Percentiles rank a stretch among this genome's conserved stretches.
These are phyloP conservation scores for Anastatus disparis DNA, from an alignment of 1,140 invertebrate genomes.

Conservation along the genomic window DNA sequence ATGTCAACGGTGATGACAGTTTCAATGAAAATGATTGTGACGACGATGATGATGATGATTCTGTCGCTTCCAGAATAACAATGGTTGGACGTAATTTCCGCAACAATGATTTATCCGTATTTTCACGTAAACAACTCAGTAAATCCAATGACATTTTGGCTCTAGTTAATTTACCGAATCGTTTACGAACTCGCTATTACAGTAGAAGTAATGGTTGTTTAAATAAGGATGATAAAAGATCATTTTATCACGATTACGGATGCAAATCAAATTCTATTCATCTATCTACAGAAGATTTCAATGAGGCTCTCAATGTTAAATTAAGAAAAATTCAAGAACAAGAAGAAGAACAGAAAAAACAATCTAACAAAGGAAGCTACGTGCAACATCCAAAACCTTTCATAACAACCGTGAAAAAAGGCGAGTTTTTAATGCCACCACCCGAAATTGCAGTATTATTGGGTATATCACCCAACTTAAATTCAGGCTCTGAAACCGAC, in stretches of 20 bases:
- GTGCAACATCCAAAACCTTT: slow-evolving; percentile 68
- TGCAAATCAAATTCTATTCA: slow-evolving; percentile 45
- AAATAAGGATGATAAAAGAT: slow-evolving; percentile 15
- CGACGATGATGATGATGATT: slow-evolving; percentile 41
- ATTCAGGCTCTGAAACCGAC: slow-evolving; percentile 44
- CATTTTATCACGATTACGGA: slow-evolving; percentile 45
- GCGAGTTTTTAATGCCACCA: slow-evolving; percentile 81
- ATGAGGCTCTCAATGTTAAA: slow-evolving; percentile 73
- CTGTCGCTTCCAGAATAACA: slow-evolving; percentile 44
- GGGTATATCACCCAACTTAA: slow-evolving; percentile 66
- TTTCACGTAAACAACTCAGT: slow-evolving; percentile 54
- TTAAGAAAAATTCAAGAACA: slow-evolving; percentile 72
- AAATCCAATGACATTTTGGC: slow-evolving; percentile 58
- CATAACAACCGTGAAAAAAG: slow-evolving; percentile 81
- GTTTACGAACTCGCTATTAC: not conserved
- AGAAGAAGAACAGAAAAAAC: slow-evolving; percentile 58
- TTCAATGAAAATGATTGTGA: slow-evolving; percentile 31
- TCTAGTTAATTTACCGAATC: too few relatives aligned
- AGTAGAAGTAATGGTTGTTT: not conserved
- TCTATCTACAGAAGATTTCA: slow-evolving; percentile 68
- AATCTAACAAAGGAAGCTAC: not conserved
- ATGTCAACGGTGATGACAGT: slow-evolving; percentile 11
- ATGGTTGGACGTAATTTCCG: slow-evolving; percentile 18
- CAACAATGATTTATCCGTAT: slow-evolving; percentile 40
- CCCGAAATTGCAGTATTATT: slow-evolving; percentile 75